Conservation (phyloP, 2,113 vertebrate species). For the Sminthopsis crassicaudata region DNA sequence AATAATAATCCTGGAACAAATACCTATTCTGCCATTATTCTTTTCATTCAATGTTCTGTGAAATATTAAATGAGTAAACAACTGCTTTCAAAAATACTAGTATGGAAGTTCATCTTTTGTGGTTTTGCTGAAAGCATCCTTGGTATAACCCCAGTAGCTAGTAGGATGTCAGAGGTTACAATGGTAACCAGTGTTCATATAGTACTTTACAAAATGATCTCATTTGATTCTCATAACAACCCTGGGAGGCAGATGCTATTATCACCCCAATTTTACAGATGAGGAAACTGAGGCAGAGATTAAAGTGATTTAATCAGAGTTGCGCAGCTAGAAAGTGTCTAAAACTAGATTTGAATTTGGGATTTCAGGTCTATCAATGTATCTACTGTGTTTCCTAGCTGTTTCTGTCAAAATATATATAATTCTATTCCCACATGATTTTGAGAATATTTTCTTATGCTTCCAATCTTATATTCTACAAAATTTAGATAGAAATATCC, state of each 20-base stretch:
- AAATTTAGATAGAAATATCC: background rate
- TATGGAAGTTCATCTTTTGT: background rate
- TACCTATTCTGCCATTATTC: background rate
- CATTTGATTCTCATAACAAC: background rate
- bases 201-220: background rate
- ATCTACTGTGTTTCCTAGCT: background rate
- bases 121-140: background rate
- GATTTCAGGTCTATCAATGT: background rate
- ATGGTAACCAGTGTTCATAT: background rate
- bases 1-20: background rate
- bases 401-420: background rate
- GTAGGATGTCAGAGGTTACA: background rate
- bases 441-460: background rate
- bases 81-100: background rate
- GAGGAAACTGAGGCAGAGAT: background rate
- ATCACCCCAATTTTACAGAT: background rate
- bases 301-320: background rate
- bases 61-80: background rate
- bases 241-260: background rate
- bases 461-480: background rate
- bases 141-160: background rate
- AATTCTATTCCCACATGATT: background rate
- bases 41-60: background rate
- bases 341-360: background rate
- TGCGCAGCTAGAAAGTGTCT: background rate